phyloP scores from a whole-genome alignment of 1,140 invertebrate genomes.

The Manduca sexta region DNA sequence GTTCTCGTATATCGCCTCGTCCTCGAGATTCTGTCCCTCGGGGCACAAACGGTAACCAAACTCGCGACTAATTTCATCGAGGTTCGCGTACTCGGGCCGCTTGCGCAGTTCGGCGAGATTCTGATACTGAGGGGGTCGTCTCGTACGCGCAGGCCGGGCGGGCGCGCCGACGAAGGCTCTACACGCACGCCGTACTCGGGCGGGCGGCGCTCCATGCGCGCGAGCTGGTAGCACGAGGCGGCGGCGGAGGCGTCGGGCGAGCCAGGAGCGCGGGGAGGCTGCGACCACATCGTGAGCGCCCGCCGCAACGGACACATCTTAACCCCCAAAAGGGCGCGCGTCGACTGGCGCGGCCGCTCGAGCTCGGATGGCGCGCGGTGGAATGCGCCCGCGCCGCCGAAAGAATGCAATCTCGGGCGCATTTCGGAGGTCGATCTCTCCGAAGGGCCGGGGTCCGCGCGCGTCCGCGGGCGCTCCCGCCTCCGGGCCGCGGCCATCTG shows the following conservation, averaged over 20 bases:
- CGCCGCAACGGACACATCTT: constrained; percentile 71
- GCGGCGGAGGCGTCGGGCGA: too few species aligned
- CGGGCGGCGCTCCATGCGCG: constrained; percentile 55
- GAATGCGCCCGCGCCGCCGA: constrained; percentile 71
- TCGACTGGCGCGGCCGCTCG: constrained; percentile 65
- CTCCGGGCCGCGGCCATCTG: constrained; percentile 60
- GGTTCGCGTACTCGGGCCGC: constrained; percentile 64
- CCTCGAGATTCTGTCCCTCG: constrained; percentile 69
- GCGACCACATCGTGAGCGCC: constrained; percentile 59
- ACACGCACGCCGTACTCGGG: constrained; percentile 59
- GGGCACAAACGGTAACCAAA: constrained; percentile 67
- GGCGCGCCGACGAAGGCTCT: constrained; percentile 42
- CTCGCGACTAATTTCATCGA: constrained; percentile 66
- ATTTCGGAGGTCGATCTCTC: constrained; percentile 71
- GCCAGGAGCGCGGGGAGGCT: constrained; percentile 49
- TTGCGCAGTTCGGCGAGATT: constrained; percentile 62
- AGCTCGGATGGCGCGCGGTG: constrained; percentile 60
- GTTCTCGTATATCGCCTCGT: constrained; percentile 69
- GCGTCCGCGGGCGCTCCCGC: constrained; percentile 52
- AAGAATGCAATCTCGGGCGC: constrained; percentile 73
- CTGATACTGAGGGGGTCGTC: constrained; percentile 66
- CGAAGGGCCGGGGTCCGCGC: constrained; percentile 49
- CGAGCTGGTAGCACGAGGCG: constrained; percentile 40
- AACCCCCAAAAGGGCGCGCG: constrained; percentile 72
- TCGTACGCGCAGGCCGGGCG: constrained; percentile 44